Base-by-base conservation (phyloP, 2,888 invertebrate genomes). In the Melanophora roralis region DNA sequence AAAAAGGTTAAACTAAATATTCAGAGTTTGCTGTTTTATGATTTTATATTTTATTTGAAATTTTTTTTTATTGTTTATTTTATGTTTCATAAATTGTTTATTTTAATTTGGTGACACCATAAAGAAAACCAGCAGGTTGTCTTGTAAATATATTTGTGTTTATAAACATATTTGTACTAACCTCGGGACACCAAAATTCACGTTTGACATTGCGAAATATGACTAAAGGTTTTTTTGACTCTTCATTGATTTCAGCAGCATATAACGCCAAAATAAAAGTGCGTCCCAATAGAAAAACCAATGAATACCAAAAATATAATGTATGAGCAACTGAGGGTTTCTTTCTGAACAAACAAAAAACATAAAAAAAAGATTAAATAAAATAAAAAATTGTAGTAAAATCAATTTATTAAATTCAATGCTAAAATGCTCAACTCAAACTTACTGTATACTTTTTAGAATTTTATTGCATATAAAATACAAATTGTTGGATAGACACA, bases 391-490 rank as follows among this genome's bases (percentile, higher is more conserved):
- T n/a, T n/a, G n/a, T n/a, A n/a, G n/a, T 1, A 47, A 4, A 21
- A 34, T 14, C 14, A 40, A 34, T n/a, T 45, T 59, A 65, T 59
- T 51, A 45, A 11, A 60, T n/a, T n/a, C n/a, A 43, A 14, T n/a
- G 1, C 21, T 45, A 14, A n/a, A 36, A 69, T 27, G 7, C 3
- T 8, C 7, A 36, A 49, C 51, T 4, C 38, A 16, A 7, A 84
- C 87, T 84, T 80, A 90, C 90, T 89, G 91, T 83, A 92, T 87
- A 51, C 92, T 92, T 83, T 91, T 90, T 59, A 92, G 88, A 27
- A 92, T 90, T 84, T 92, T 92, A 27, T 91, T 91, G 71, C 92
- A 91, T 83, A 92, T 92, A 82, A 92, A 92, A 84, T 91, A 92
- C n/a, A 92, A 88, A 86, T 92, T 92, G 74, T 91, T 92, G 23